Evolutionary conservation across 2,888 invertebrate species (phyloP), one percentile per base, ranked within the genome.

Genomic region (Cistogaster globosa): DNA sequence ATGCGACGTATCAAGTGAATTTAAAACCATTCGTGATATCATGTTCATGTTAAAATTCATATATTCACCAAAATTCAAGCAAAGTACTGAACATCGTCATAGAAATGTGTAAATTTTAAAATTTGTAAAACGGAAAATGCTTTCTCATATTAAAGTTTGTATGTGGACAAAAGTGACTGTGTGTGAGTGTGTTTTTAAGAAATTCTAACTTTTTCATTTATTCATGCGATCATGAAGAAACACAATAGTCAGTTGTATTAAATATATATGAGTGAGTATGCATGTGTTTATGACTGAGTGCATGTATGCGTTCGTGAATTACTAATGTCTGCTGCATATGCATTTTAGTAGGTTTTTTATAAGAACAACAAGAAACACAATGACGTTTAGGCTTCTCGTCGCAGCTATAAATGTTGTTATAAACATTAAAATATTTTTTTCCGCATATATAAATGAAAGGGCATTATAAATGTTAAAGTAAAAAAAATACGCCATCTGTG

Each of bases 1-100:
- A 85, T 85, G 85, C 67, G 85, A 85, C 85, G 82, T 85, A 82
- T 82, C 85, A 85, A 82, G 85, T 82, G 82, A 85, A 85, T 82
- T 85, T 85, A 85, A 82, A 85, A 79, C 69, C 65, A 82, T 82
- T 85, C 82, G 82, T 85, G 76, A 74, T 78, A 74, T 83, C 77
- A 57, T 67, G 65, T 74, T 42, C 57, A 57, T 38, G 36, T 57
- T 42, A 11, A 76, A 77, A 60, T 72, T 48, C 36, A 76, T 55
- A 68, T 16, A 55, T 22, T 14, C 55, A 83, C 32, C 67, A 48
- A 72, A 51, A 60, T 45, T 7, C 14, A 62, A 57, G 12, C 6
- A 22, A 8, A 12, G 16, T 7, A 48, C 18, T 45, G 63, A n/a
- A 20, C 22, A 57, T 22, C 20, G 9, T 22, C 7, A 18, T 48